Evolutionary conservation across 2,888 invertebrate species (phyloP).

Genomic region (Dicyrtomina minuta): DNA sequence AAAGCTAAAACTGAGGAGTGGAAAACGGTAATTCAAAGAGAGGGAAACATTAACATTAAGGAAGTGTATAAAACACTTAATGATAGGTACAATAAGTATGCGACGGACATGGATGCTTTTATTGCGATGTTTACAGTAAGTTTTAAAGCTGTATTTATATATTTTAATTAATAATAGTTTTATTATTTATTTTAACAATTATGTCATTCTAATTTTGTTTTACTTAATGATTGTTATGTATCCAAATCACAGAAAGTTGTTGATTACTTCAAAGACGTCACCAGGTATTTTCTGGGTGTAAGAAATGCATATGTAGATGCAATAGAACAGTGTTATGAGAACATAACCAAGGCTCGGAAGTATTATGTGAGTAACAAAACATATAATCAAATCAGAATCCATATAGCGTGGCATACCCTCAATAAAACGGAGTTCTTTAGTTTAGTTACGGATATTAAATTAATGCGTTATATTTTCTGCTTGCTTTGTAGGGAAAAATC

Average conservation of each 20-base stretch:
- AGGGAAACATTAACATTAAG: conserved; percentile 1
- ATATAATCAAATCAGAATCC: not conserved
- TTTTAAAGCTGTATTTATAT: not conserved
- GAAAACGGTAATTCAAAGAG: not conserved
- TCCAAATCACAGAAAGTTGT: conserved; percentile 12
- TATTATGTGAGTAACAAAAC: conserved; percentile 27
- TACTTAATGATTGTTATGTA: no score
- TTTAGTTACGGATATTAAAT: not conserved
- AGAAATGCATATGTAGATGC: conserved; percentile 16
- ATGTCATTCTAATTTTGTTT: no score
- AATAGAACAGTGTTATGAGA: conserved; percentile 21
- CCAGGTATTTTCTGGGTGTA: not conserved
- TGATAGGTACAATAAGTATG: conserved; percentile 12
- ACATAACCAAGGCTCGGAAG: conserved; percentile 14
- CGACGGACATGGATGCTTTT: not conserved
- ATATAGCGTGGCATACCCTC: not conserved
- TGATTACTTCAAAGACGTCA: conserved; percentile 11
- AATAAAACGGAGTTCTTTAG: no score
- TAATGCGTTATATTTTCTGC: not conserved
- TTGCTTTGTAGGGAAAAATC: conserved; percentile 26
- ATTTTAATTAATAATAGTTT: no score
- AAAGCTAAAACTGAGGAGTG: conserved; percentile 5
- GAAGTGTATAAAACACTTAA: conserved; percentile 6
- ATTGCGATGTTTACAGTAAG: conserved; percentile 1
- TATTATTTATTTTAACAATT: no score